Conservation (phyloP, 2,797 vertebrate species). For the Poeciliopsis presidionis region DNA sequence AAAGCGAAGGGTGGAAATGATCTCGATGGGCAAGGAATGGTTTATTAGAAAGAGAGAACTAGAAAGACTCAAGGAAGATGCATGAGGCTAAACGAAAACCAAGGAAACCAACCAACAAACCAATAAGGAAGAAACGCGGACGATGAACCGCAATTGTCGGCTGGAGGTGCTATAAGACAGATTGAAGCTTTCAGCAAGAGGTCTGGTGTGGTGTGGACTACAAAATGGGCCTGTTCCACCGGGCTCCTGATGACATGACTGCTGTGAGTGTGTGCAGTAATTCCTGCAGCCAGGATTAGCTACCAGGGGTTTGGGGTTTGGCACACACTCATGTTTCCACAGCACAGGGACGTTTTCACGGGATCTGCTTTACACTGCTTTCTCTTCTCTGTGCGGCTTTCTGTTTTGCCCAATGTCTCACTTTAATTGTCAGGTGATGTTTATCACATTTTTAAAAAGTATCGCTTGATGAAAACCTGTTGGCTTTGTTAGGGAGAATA, state of each 20-base stretch:
- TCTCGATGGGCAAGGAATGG: slow-evolving; percentile 16
- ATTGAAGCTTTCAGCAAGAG: slow-evolving; percentile 74
- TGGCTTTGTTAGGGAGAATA: slow-evolving; percentile 7
- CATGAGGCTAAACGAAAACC: slow-evolving; percentile 18
- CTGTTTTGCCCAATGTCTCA: slow-evolving; percentile 18
- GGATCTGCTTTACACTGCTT: slow-evolving; percentile 27
- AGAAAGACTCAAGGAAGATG: not conserved
- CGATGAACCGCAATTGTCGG: slow-evolving; percentile 72
- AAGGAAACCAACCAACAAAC: slow-evolving; percentile 39
- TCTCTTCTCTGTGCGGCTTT: slow-evolving; percentile 26
- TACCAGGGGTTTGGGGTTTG: slow-evolving; percentile 75
- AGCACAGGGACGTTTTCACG: slow-evolving; percentile 54
- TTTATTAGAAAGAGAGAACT: slow-evolving; percentile 13
- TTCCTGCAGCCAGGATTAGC: slow-evolving; percentile 63
- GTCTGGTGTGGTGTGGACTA: slow-evolving; percentile 67
- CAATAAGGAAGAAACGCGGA: slow-evolving; percentile 54
- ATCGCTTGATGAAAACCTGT: slow-evolving; percentile 13
- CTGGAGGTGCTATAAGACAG: slow-evolving; percentile 63
- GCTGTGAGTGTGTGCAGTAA: slow-evolving; percentile 61
- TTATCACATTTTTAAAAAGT: slow-evolving; percentile 17
- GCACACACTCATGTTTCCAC: slow-evolving; percentile 57
- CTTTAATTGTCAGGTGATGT: slow-evolving; percentile 31
- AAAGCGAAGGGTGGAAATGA: not conserved
- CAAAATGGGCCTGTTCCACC: slow-evolving; percentile 54
- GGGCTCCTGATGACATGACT: slow-evolving; percentile 67